Evolutionary conservation across 2,888 invertebrate genomes (phyloP).

Genomic region (Morpho achilles): DNA sequence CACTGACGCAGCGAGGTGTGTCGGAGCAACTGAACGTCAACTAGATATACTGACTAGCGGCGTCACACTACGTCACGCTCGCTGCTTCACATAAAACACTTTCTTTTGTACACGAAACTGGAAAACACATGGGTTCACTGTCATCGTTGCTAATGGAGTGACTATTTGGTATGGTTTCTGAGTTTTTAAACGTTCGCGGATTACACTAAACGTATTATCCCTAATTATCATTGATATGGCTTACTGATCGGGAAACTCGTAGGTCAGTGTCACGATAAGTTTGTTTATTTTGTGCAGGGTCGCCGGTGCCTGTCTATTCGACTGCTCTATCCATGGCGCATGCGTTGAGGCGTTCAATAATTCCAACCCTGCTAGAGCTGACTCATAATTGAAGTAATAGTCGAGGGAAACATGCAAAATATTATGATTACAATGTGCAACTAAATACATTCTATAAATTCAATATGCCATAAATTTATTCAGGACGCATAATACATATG

Average conservation of each 20-base stretch:
- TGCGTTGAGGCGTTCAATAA: slow-evolving; percentile 69
- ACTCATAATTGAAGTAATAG: slow-evolving; percentile 27
- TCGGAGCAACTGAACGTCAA: slow-evolving; percentile 58
- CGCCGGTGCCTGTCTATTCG: slow-evolving; percentile 42
- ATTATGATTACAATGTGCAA: neutral
- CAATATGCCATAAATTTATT: no score
- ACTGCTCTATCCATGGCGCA: slow-evolving; percentile 46
- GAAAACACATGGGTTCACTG: slow-evolving; percentile 20
- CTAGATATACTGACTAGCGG: slow-evolving; percentile 48
- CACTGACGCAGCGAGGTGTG: slow-evolving; percentile 53
- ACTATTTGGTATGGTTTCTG: slow-evolving; percentile 1
- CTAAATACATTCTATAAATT: no score
- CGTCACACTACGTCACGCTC: slow-evolving; percentile 61
- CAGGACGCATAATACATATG: no score
- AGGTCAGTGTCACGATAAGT: slow-evolving; percentile 62
- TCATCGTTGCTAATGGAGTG: slow-evolving; percentile 15
- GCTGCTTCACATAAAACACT: slow-evolving; percentile 57
- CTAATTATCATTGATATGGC: slow-evolving; percentile 27
- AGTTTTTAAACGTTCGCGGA: slow-evolving; percentile 5
- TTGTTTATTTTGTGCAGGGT: slow-evolving; percentile 66
- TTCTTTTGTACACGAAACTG: slow-evolving; percentile 62
- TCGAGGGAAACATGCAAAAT: slow-evolving; percentile 3
- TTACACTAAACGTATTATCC: slow-evolving; percentile 8
- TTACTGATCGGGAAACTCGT: slow-evolving; percentile 36
- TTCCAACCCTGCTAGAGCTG: slow-evolving; percentile 38